Evolutionary conservation across 2,113 vertebrate genomes (phyloP).

Genomic region (Coracopsis vasa): DNA sequence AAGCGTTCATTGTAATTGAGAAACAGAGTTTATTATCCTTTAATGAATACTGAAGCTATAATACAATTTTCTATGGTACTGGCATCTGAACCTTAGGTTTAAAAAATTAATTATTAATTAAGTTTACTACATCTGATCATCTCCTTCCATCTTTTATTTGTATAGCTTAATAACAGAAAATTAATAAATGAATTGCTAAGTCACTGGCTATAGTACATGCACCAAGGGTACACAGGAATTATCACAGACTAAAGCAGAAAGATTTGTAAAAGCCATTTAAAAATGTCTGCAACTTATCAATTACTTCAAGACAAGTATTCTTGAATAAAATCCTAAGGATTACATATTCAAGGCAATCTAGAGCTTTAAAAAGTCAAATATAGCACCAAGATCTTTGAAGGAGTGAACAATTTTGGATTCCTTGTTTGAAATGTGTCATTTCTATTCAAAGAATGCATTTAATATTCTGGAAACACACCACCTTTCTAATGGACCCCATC

Average conservation of each 20-base stretch:
- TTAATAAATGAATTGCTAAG: not conserved
- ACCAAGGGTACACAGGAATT: not conserved
- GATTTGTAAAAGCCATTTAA: not conserved
- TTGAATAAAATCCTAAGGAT: not conserved
- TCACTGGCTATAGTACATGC: not conserved
- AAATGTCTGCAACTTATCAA: not conserved
- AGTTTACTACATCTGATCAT: not conserved
- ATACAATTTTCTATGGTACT: not conserved
- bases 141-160: not conserved
- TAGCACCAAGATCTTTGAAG: not conserved
- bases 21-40: not conserved
- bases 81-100: not conserved
- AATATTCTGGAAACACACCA: not conserved
- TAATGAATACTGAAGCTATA: not conserved
- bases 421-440: not conserved
- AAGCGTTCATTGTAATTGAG: not conserved
- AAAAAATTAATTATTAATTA: not conserved
- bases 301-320: not conserved
- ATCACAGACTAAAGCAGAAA: not conserved
- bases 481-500: not conserved
- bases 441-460: not conserved
- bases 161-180: not conserved
- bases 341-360: not conserved
- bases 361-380: not conserved
- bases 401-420: not conserved